Evolutionary conservation across 2,888 invertebrate genomes (phyloP).

Genomic region (Strigamia maritima): DNA sequence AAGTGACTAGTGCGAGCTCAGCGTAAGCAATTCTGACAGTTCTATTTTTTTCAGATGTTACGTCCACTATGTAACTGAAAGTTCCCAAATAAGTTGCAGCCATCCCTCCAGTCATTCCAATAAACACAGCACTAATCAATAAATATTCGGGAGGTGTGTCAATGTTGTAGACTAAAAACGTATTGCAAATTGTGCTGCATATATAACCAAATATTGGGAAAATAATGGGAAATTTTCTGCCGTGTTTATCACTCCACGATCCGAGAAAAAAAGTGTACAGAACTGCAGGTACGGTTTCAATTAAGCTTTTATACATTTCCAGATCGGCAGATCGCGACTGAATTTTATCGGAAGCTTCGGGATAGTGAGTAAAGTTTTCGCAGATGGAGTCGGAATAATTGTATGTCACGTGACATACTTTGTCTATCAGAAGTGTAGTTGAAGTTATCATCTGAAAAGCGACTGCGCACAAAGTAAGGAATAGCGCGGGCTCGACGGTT

Average conservation of each 20-base stretch:
- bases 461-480: not conserved
- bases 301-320: not conserved
- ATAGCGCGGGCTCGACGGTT: not conserved
- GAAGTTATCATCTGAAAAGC: not conserved
- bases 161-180: not conserved
- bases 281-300: not conserved
- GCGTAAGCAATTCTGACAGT: not conserved
- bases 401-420: not conserved
- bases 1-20: not conserved
- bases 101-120: not conserved
- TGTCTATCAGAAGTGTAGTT: not conserved
- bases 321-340: not conserved
- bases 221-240: constrained; percentile 17
- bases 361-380: not conserved
- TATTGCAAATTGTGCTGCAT: not conserved
- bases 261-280: not conserved
- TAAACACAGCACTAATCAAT: not conserved
- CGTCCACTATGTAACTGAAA: not conserved
- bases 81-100: not conserved
- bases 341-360: not conserved
- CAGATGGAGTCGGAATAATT: not conserved
- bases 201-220: not conserved
- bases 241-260: constrained; percentile 26
- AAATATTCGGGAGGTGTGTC: not conserved
- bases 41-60: not conserved